Percentiles rank a stretch among this genome's conserved stretches.
Evolutionary conservation across 1,140 invertebrate species (phyloP).

Genomic region (Brachionus paranguensis): DNA sequence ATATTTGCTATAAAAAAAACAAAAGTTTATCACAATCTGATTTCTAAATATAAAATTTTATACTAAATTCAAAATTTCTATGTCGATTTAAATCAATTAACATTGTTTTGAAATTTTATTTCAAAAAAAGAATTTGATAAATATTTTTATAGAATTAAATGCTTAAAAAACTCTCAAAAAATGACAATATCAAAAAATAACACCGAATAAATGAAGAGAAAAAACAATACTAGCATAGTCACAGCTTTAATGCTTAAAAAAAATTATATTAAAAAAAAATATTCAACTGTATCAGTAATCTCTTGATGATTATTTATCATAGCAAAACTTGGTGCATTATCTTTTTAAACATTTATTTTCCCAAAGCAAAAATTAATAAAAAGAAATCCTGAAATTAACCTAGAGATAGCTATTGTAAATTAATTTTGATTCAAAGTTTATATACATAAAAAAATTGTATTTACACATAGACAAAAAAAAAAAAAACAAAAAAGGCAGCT

Average conservation of each 20-base stretch:
- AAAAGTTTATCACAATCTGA: not conserved
- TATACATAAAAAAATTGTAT: not conserved
- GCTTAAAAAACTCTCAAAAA: not conserved
- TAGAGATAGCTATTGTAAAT: not conserved
- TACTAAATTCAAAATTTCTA: too few relatives aligned
- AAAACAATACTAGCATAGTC: not conserved
- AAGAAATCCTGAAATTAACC: not conserved
- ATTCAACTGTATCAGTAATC: not conserved
- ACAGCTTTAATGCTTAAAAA: not conserved
- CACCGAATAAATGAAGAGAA: not conserved
- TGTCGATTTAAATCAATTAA: too few relatives aligned
- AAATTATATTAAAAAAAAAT: not conserved
- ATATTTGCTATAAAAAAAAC: not conserved
- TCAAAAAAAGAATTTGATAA: not conserved
- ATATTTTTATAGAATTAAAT: not conserved
- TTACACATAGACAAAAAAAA: not conserved
- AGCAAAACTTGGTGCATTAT: not conserved
- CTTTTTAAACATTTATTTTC: not conserved
- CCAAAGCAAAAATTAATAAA: not conserved
- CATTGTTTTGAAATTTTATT: not conserved
- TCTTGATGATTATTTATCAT: not conserved
- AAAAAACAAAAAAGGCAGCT: not conserved
- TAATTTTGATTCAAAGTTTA: not conserved
- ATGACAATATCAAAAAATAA: not conserved
- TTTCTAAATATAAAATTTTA: too few relatives aligned